These are phyloP conservation scores for Sanderia malayensis DNA, from an alignment of 30 jellyfish, hydroid and myxozoan species.

Conservation along the genomic window DNA sequence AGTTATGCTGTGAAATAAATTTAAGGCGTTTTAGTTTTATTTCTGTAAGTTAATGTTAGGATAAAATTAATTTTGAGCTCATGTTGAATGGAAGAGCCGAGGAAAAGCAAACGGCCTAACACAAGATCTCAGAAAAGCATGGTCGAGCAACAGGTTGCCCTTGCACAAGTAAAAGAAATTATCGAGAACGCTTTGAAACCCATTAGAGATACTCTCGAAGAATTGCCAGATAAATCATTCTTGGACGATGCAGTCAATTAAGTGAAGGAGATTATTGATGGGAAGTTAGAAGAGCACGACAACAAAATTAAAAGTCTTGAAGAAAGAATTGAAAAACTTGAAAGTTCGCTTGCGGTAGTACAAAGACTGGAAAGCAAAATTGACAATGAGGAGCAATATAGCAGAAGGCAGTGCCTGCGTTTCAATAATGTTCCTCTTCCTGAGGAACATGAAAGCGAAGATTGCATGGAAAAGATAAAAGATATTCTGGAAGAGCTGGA, in stretches of 20 bases:
- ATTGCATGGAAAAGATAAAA: constrained; percentile 15
- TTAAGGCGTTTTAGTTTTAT: background rate
- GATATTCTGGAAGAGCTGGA: constrained; percentile 11
- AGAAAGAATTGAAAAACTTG: constrained; percentile 7
- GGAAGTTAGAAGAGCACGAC: constrained; percentile 24
- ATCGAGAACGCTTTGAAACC: constrained; percentile 36
- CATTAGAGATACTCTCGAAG: constrained; percentile 3
- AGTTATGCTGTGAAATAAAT: constrained; percentile 1
- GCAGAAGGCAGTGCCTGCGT: constrained; percentile 37
- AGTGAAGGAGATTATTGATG: constrained; percentile 18
- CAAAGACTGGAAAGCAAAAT: constrained; percentile 10
- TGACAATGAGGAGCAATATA: constrained; percentile 29
- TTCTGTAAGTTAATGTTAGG: background rate
- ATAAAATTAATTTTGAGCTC: background rate
- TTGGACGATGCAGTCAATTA: constrained; percentile 24
- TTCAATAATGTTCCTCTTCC: constrained; percentile 18
- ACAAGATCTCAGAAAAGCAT: constrained; percentile 25
- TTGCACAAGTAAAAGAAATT: constrained; percentile 12
- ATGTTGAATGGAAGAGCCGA: constrained; percentile 3
- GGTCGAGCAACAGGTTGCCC: constrained; percentile 35
- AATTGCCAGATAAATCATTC: constrained; percentile 10
- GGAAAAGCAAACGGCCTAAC: constrained; percentile 17
- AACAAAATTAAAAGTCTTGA: background rate
- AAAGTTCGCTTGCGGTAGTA: constrained; percentile 22
- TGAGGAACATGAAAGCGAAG: constrained; percentile 4